Conservation (phyloP, 2,888 invertebrate species). For the Oeneis ivallda region DNA sequence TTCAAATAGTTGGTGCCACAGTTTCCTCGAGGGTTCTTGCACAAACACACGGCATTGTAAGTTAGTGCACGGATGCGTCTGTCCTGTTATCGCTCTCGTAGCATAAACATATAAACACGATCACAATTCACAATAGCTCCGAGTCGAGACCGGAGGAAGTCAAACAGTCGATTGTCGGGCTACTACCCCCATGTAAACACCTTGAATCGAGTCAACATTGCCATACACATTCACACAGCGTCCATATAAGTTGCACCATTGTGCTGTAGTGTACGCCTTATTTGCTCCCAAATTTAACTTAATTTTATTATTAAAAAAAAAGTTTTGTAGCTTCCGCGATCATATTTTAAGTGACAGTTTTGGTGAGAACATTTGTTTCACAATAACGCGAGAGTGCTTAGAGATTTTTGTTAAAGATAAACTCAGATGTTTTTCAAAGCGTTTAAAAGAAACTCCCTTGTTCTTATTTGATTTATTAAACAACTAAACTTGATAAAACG, state of each 20-base stretch:
- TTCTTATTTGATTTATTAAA: too few species aligned
- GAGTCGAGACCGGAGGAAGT: slow-evolving; percentile 54
- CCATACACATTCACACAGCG: slow-evolving; percentile 26
- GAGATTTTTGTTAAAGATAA: too few species aligned
- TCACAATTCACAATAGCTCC: slow-evolving; percentile 67
- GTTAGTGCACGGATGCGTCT: slow-evolving; percentile 43
- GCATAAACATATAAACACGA: slow-evolving; percentile 57
- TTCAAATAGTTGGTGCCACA: slow-evolving; percentile 11
- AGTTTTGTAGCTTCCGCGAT: background rate
- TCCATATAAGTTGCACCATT: slow-evolving; percentile 49
- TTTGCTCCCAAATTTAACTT: slow-evolving; percentile 30
- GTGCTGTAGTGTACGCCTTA: slow-evolving; percentile 34
- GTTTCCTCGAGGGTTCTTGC: slow-evolving; percentile 14
- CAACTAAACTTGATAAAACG: too few species aligned
- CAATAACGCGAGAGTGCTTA: slow-evolving; percentile 28
- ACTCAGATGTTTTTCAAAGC: slow-evolving; percentile 54
- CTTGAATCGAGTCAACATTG: slow-evolving; percentile 45
- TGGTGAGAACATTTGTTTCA: slow-evolving; percentile 20
- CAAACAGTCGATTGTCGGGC: slow-evolving; percentile 70
- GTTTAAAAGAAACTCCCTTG: slow-evolving; percentile 47
- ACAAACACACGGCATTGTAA: slow-evolving; percentile 27
- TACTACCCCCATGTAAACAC: slow-evolving; percentile 50
- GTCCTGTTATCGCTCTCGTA: slow-evolving; percentile 47
- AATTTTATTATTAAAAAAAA: background rate
- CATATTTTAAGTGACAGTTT: background rate